A percentile compares a stretch with the other conserved stretches of the same genome.
phyloP scores from a whole-genome alignment of 2,888 invertebrate species.

The Lithodes maja region DNA sequence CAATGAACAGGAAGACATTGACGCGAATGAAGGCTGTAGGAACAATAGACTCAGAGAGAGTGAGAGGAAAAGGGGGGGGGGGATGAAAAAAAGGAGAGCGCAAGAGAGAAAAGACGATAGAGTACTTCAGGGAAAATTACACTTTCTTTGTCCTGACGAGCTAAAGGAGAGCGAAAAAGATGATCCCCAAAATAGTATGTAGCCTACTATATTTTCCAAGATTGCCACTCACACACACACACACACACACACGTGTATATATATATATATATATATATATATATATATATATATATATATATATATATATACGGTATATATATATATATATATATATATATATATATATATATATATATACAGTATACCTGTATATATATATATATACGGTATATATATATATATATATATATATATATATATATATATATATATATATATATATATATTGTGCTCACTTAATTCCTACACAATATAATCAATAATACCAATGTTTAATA shows the following conservation, averaged over 20 bases:
- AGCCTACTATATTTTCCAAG: not conserved
- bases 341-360: constrained; percentile 11
- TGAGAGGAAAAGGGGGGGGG: not conserved
- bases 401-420: too few species aligned
- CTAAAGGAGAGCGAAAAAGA: not conserved
- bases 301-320: not conserved
- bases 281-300: constrained; percentile 10
- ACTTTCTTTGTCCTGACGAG: too few species aligned
- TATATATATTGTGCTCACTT: too few species aligned
- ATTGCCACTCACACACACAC: constrained; percentile 5
- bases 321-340: not conserved
- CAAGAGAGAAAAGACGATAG: too few species aligned
- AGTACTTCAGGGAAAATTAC: not conserved
- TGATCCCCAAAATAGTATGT: not conserved
- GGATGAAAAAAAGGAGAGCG: constrained; percentile 7
- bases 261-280: constrained; percentile 28
- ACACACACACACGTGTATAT: constrained; percentile 14
- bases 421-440: too few species aligned
- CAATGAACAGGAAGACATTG: not conserved
- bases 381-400: too few species aligned
- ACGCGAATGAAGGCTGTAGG: not conserved
- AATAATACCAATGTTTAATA: too few species aligned
- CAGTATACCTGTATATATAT: not conserved
- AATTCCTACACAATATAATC: too few species aligned
- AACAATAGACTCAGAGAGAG: not conserved